phyloP scores from a whole-genome alignment of 2,113 vertebrate genomes.

The Cephalopholis sonnerati region DNA sequence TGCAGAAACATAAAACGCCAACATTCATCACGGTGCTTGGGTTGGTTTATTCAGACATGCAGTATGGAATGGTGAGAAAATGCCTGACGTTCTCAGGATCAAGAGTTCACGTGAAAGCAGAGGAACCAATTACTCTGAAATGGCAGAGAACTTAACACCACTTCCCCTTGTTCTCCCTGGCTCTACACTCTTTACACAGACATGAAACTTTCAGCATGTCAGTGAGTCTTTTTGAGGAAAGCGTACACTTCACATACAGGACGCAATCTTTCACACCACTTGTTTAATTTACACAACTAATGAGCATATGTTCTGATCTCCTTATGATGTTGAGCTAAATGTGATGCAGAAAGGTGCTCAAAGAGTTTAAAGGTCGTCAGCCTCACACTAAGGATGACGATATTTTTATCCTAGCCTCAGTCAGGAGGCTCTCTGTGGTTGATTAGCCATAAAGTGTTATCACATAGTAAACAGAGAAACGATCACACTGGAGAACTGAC shows the following conservation, averaged over 20 bases:
- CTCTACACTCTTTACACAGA: no score
- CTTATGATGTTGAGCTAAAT: background rate
- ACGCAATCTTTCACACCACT: background rate
- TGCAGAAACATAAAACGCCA: no score
- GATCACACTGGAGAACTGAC: background rate
- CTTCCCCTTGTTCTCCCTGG: no score
- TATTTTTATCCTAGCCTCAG: background rate
- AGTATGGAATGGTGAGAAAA: no score
- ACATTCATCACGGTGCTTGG: no score
- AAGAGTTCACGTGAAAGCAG: background rate
- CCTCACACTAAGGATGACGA: no score
- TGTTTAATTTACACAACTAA: background rate
- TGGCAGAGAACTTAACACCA: background rate
- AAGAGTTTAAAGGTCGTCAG: constrained; percentile 8
- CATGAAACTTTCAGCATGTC: background rate
- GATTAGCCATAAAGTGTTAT: background rate
- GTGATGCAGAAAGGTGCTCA: background rate
- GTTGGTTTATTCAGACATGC: background rate
- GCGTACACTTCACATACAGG: background rate
- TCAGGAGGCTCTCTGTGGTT: background rate
- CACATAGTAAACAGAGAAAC: background rate
- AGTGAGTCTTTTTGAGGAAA: background rate
- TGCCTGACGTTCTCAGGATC: background rate
- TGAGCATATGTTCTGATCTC: constrained; percentile 1
- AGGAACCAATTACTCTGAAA: background rate